phyloP scores from a whole-genome alignment of 2,797 vertebrate genomes.

The Trachurus trachurus region DNA sequence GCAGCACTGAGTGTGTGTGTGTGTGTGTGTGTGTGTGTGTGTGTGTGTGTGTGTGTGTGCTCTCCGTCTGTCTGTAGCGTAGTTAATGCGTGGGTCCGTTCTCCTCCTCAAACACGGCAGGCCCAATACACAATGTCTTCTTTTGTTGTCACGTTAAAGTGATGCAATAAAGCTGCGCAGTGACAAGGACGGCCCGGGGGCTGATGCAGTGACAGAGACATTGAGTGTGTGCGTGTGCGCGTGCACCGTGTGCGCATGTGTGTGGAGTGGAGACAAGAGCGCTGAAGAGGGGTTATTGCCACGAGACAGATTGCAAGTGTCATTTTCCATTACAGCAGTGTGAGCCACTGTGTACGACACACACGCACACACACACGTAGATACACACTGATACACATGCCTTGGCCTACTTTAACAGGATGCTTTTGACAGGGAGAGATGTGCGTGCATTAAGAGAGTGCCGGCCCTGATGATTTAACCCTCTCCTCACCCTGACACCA shows the following conservation, averaged over 20 bases:
- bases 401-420: slow-evolving; percentile 84
- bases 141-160: slow-evolving; percentile 88
- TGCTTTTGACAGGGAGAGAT: slow-evolving; percentile 80
- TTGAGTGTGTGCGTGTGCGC: slow-evolving; percentile 12
- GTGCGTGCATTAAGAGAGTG: slow-evolving; percentile 68
- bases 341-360: slow-evolving; percentile 61
- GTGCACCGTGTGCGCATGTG: background rate
- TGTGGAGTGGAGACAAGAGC: slow-evolving; percentile 72
- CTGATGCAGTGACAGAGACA: slow-evolving; percentile 71
- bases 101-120: slow-evolving; percentile 63
- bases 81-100: slow-evolving; percentile 82
- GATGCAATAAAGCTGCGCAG: slow-evolving; percentile 87
- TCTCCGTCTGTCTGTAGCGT: slow-evolving; percentile 31
- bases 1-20: slow-evolving; percentile 54
- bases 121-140: slow-evolving; percentile 80
- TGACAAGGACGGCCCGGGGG: slow-evolving; percentile 82
- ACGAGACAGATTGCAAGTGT: slow-evolving; percentile 90
- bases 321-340: slow-evolving; percentile 87
- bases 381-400: slow-evolving; percentile 62
- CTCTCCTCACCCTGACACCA: slow-evolving; percentile 34
- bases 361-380: slow-evolving; percentile 45
- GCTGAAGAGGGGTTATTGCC: slow-evolving; percentile 86
- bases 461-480: slow-evolving; percentile 57
- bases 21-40: slow-evolving; percentile 60
- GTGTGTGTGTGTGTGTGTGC: slow-evolving; percentile 37